Conservation (phyloP, 2,797 vertebrate species). For the Mallotus villosus region DNA sequence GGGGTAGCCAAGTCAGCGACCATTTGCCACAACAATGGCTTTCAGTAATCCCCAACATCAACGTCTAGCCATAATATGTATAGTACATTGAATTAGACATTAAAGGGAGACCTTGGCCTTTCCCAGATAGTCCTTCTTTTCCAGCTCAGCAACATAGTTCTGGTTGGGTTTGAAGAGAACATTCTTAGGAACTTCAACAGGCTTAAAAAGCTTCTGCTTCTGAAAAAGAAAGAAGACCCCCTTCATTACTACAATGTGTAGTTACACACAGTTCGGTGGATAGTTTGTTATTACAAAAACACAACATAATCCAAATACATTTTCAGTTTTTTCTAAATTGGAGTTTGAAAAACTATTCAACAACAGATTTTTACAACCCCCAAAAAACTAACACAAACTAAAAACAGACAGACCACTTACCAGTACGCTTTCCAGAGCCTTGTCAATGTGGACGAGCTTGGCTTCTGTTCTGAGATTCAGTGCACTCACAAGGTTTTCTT, state of each 20-base stretch:
- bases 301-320: conserved; percentile 3
- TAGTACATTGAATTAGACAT: not conserved
- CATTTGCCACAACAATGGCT: no score
- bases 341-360: no score
- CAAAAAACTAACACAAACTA: not conserved
- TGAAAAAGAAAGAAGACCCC: conserved; percentile 54
- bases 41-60: no score
- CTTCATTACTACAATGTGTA: not conserved
- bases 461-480: conserved; percentile 77
- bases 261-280: not conserved
- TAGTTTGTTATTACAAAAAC: not conserved
- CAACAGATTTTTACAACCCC: not conserved
- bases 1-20: no score
- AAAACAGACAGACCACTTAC: conserved; percentile 66
- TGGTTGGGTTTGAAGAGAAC: conserved; percentile 91
- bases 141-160: conserved; percentile 90
- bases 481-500: conserved; percentile 80
- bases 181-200: conserved; percentile 76
- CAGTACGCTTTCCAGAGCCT: conserved; percentile 86
- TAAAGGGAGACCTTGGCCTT: conserved; percentile 83
- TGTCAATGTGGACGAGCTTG: conserved; percentile 80
- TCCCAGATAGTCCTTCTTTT: conserved; percentile 95
- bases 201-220: conserved; percentile 88
- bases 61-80: not conserved
- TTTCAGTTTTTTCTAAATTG: not conserved